Evolutionary conservation across 2,888 invertebrate species (phyloP), one percentile per base, ranked within the genome.

Genomic region (Catonia carolina): DNA sequence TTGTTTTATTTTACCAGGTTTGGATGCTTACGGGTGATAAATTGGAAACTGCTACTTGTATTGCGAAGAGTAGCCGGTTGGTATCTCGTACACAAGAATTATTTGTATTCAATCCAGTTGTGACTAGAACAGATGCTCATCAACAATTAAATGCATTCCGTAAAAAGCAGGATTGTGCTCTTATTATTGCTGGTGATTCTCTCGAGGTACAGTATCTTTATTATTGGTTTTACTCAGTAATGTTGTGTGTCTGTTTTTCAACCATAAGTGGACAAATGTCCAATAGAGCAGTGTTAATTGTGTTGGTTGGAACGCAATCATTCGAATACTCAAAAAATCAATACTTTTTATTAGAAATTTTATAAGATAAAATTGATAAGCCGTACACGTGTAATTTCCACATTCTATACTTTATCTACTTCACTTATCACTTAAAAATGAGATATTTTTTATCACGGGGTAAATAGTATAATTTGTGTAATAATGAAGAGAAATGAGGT

Each of bases 31-130:
- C 86, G 3, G 82, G 82, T 4, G 86, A 86, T 68, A 86, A 84
- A 74, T 71, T 97, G 61, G 99, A 99, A 76, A 99, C 99, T 0
- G 99, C 99, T 1, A 89, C 92, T 23, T 98, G 98, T 72, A 99
- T 99, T 68, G 98, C 99, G 1, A 97, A 98, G 71, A 97, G 97
- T 67, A 89, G 96, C 3, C 85, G 91, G 65, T 78, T 99, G 55
- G 90, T 94, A 53, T 85, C 89, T 0, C 80, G 87, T 39, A 84
- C 84, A 50, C 93, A 94, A 73, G 84, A 85, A 63, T 77, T 89
- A 20, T 85, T 88, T 69, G 79, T 85, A 17, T 85, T 91, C 67
- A 82, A 83, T 63, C 78, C 82, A 17, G 85, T 89, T 3, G 77
- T 79, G 3, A 84, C 82, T 48, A 74, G 78, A 58, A 75, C 77